Evolutionary conservation across 2,113 vertebrate species (phyloP), one percentile per base, ranked within the genome.

Genomic region (Aegotheles bennettii): DNA sequence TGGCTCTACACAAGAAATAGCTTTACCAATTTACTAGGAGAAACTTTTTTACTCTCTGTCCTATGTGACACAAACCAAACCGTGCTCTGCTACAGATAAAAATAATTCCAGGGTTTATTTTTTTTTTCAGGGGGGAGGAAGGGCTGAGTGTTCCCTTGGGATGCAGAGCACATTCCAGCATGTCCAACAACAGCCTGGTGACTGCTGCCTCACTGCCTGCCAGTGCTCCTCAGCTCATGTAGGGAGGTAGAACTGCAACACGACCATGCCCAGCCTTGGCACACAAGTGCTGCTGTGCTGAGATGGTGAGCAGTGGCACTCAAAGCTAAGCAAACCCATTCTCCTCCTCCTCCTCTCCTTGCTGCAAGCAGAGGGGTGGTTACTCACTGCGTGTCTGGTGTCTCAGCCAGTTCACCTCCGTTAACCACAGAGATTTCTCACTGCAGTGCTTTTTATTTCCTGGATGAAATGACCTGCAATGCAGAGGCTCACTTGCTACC

Each of bases 401-500:
- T 5, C 60, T 24, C 26, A 3, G 74, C n/a, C 75, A 26, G 10
- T 48, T 64, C 77, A 24, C 7, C 71, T 45, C 54, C 4, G 3
- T 18, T 28, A 68, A 19, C 11, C 68, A 8, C 42, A 19, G 68
- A 38, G 47, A 38, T 82, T 76, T 36, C 90, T n/a, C 87, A 23
- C 82, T 82, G 93, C 93, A 91, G 94, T 4, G 87, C 71, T 83
- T 78, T n/a, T 80, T n/a, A 20, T 80, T 67, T 74, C 36, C 69
- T 28, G 64, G 73, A 10, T 73, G 81, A n/a, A 88, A 80, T 50
- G 84, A 89, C 90, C 94, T 96, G 95, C 96, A 95, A 94, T 96
- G 95, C 96, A 87, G 95, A 95, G 90, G 69, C 77, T 90, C 43
- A 3, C 69, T 78, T 16, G 36, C 94, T 91, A 28, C 91, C 73